These are phyloP conservation scores for Apodemus speciosus DNA, from an alignment of 2,113 vertebrate species.

Conservation along the genomic window DNA sequence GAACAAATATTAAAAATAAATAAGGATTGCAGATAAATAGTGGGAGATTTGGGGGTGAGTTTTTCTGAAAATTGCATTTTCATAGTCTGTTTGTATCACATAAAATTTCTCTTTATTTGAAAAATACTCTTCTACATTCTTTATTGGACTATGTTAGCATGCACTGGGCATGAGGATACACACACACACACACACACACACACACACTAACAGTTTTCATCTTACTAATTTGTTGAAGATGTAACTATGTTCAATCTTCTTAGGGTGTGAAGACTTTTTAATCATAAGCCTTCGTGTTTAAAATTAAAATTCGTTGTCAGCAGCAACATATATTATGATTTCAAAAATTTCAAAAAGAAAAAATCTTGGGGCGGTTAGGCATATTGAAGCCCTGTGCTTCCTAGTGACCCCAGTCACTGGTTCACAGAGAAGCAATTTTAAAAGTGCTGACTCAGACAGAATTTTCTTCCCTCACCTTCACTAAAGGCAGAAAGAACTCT, in stretches of 20 bases:
- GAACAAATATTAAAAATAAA: constrained; percentile 7
- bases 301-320: constrained; percentile 48
- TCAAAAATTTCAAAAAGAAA: background rate
- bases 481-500: constrained; percentile 21
- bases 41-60: background rate
- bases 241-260: constrained; percentile 15
- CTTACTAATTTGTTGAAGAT: constrained; percentile 45
- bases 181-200: background rate
- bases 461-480: background rate
- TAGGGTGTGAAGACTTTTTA: background rate
- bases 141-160: background rate
- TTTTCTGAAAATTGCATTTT: background rate
- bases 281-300: background rate
- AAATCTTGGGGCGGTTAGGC: background rate
- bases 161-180: background rate
- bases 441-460: constrained; percentile 20
- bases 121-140: background rate
- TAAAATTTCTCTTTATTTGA: background rate
- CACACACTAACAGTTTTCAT: background rate
- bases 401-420: background rate
- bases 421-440: constrained; percentile 21
- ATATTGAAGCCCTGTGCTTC: background rate
- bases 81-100: background rate
- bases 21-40: background rate
- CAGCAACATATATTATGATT: background rate